Percentiles rank a stretch among this genome's conserved stretches.
phyloP scores from a whole-genome alignment of 1,140 invertebrate genomes.

The Xylocopa sonorina region DNA sequence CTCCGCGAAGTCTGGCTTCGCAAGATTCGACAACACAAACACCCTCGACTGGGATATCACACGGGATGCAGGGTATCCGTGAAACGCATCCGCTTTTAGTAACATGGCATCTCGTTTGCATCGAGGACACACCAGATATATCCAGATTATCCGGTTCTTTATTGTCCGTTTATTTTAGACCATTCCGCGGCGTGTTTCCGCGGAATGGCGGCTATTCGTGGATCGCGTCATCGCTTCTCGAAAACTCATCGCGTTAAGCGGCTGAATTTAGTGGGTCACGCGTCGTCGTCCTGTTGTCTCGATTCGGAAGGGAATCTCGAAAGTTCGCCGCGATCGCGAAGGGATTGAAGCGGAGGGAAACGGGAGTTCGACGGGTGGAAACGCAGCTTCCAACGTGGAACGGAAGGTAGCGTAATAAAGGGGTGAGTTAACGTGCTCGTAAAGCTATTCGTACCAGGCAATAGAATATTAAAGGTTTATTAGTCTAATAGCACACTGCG shows the following conservation, averaged over 20 bases:
- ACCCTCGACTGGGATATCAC: slow-evolving; percentile 27
- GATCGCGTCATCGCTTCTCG: neutral
- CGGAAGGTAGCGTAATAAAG: neutral
- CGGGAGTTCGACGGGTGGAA: neutral
- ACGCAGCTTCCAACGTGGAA: neutral
- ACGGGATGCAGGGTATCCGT: slow-evolving; percentile 33
- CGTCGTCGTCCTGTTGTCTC: neutral
- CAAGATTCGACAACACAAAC: neutral
- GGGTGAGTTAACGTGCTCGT: slow-evolving; percentile 13
- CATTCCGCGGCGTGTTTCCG: neutral
- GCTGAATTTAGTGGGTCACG: neutral
- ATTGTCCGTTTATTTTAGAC: slow-evolving; percentile 53
- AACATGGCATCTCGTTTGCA: slow-evolving; percentile 40
- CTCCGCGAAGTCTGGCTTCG: no score
- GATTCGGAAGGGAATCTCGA: neutral
- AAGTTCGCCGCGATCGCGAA: neutral
- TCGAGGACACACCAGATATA: slow-evolving; percentile 37
- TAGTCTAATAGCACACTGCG: neutral
- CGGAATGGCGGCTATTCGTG: neutral
- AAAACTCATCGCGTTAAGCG: neutral
- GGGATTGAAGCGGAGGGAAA: neutral
- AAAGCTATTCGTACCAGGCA: neutral
- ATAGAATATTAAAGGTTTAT: slow-evolving; percentile 29
- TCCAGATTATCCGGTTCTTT: slow-evolving; percentile 62
- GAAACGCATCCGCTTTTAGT: slow-evolving; percentile 52